These are phyloP conservation scores for Caenorhabditis angaria DNA, from an alignment of 2,888 invertebrate species.

Conservation along the genomic window DNA sequence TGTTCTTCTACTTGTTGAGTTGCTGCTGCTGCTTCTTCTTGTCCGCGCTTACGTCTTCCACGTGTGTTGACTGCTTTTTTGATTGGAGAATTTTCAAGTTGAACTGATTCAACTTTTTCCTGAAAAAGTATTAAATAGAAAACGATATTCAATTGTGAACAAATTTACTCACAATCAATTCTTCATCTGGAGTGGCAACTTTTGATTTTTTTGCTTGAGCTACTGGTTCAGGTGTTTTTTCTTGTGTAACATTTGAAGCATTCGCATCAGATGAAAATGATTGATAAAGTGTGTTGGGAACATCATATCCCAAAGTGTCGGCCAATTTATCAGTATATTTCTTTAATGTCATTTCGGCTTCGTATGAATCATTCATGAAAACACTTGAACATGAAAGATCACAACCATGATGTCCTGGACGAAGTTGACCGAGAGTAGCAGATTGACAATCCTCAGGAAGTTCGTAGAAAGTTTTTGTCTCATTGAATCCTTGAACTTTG, in stretches of 20 bases:
- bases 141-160: too few relatives aligned
- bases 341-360: conserved; percentile 9
- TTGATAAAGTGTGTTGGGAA: conserved; percentile 12
- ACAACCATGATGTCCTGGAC: conserved; percentile 22
- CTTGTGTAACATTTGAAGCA: too few relatives aligned
- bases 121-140: not conserved
- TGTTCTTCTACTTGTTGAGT: too few relatives aligned
- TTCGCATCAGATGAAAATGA: conserved; percentile 8
- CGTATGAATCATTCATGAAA: conserved; percentile 16
- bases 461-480: conserved; percentile 8
- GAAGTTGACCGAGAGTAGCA: conserved; percentile 14
- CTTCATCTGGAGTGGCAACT: not conserved
- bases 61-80: not conserved
- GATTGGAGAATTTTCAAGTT: not conserved
- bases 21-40: too few relatives aligned
- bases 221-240: too few relatives aligned
- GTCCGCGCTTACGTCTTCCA: not conserved
- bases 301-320: conserved; percentile 9
- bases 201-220: not conserved
- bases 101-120: conserved; percentile 3
- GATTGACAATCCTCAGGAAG: conserved; percentile 11
- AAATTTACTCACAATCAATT: not conserved
- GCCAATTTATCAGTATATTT: conserved; percentile 15
- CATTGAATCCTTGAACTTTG: conserved; percentile 11
- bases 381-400: conserved; percentile 14